These are phyloP conservation scores for Neofelis nebulosa DNA, from an alignment of 2,113 vertebrate genomes.

Conservation along the genomic window DNA sequence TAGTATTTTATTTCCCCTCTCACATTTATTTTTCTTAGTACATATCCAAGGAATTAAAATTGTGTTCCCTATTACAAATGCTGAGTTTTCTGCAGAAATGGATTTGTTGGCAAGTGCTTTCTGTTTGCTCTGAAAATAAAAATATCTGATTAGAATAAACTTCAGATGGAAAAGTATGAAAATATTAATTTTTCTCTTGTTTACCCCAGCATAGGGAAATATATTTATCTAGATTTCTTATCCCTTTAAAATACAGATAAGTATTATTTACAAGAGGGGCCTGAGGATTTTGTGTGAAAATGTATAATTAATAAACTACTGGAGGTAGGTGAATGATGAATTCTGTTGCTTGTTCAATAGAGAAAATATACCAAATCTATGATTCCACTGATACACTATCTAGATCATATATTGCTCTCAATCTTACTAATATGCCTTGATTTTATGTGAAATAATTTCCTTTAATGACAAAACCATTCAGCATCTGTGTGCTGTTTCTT, in stretches of 20 bases:
- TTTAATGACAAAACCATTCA: background rate
- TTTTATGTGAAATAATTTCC: background rate
- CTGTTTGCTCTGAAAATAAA: background rate
- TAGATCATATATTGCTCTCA: background rate
- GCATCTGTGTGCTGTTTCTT: background rate
- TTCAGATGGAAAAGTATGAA: background rate
- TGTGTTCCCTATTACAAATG: background rate
- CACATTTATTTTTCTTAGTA: background rate
- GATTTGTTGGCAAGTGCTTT: background rate
- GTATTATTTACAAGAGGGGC: background rate
- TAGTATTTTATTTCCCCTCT: background rate
- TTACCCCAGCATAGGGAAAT: background rate
- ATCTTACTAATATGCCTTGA: background rate
- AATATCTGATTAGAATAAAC: background rate
- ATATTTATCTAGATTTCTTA: background rate
- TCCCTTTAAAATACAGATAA: background rate
- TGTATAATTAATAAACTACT: background rate
- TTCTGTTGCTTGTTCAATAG: background rate
- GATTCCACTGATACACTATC: background rate
- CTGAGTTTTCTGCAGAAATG: background rate
- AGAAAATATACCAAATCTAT: background rate
- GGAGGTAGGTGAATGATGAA: background rate
- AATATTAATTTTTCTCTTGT: background rate
- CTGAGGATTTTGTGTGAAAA: background rate
- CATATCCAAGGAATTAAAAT: background rate